phyloP scores from a whole-genome alignment of 2,113 vertebrate genomes.

The Chinchilla lanigera region DNA sequence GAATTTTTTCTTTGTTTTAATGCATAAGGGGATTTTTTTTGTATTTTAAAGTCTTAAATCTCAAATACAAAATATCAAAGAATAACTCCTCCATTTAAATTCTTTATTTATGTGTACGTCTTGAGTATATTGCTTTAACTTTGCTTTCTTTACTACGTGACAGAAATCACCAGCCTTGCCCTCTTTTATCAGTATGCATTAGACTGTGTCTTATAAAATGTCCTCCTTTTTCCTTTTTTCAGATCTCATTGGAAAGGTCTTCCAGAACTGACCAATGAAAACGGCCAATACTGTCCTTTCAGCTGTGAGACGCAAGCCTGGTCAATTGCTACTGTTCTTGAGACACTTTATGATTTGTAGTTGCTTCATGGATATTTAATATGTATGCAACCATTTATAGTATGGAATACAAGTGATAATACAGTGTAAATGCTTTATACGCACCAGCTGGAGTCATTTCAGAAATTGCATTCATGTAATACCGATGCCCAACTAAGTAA shows the following conservation, averaged over 20 bases:
- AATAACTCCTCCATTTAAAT: neutral
- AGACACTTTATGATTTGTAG: slow-evolving; percentile 92
- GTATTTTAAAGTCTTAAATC: slow-evolving; percentile 44
- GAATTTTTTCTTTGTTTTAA: neutral
- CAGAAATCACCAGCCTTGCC: neutral
- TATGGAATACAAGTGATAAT: slow-evolving; percentile 72
- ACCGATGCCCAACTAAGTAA: slow-evolving; percentile 55
- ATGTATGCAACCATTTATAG: slow-evolving; percentile 63
- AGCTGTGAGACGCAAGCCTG: slow-evolving; percentile 99
- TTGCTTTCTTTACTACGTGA: neutral
- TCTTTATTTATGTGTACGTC: neutral
- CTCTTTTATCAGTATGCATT: neutral
- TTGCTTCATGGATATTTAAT: slow-evolving; percentile 58
- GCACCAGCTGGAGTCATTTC: slow-evolving; percentile 49
- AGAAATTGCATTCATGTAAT: slow-evolving; percentile 40
- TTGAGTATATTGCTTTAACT: neutral
- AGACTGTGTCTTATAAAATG: slow-evolving; percentile 24
- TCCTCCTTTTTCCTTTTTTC: slow-evolving; percentile 19
- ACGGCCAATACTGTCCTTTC: slow-evolving; percentile 95
- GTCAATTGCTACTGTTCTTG: slow-evolving; percentile 93
- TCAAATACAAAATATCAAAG: slow-evolving; percentile 1
- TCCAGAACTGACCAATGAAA: slow-evolving; percentile 97
- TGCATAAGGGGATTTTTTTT: neutral
- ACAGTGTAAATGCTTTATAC: slow-evolving; percentile 66
- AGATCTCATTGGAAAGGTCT: slow-evolving; percentile 98